Evolutionary conservation across 2,888 invertebrate species (phyloP).

Genomic region (Azorinus chamasolen): DNA sequence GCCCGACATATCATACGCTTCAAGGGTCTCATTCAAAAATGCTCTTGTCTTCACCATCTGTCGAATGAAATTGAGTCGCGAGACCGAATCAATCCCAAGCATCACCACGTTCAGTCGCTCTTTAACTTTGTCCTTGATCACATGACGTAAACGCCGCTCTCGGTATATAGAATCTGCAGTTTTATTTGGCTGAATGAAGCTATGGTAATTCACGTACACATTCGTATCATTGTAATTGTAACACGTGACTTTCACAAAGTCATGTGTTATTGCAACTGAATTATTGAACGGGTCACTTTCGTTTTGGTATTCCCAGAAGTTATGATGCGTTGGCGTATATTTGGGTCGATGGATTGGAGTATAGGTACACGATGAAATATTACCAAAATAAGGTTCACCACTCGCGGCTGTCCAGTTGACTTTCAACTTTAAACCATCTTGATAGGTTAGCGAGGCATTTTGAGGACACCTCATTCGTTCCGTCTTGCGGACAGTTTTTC

Average conservation of each 20-base stretch:
- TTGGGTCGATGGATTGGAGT: constrained; percentile 73
- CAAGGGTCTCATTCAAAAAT: constrained; percentile 89
- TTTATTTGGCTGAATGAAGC: constrained; percentile 74
- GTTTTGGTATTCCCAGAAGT: constrained; percentile 55
- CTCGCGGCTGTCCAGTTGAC: constrained; percentile 60
- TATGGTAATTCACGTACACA: constrained; percentile 81
- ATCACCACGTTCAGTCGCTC: constrained; percentile 90
- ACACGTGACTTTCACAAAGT: constrained; percentile 81
- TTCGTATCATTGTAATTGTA: constrained; percentile 70
- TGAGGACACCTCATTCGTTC: constrained; percentile 68
- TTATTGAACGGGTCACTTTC: constrained; percentile 57
- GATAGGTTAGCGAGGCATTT: constrained; percentile 75
- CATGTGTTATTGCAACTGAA: constrained; percentile 62
- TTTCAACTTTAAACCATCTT: constrained; percentile 59
- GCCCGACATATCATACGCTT: constrained; percentile 92
- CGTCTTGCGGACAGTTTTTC: constrained; percentile 63
- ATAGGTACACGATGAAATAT: constrained; percentile 80
- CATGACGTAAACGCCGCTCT: constrained; percentile 49
- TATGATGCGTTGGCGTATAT: constrained; percentile 57
- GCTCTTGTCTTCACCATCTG: constrained; percentile 91
- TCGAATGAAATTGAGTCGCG: constrained; percentile 93
- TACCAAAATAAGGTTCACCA: constrained; percentile 54
- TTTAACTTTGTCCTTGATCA: constrained; percentile 51
- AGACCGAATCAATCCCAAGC: constrained; percentile 94
- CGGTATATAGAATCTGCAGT: constrained; percentile 54